These are phyloP conservation scores for Choloepus hoffmanni DNA, from an alignment of 2,113 vertebrate species.

Conservation along the genomic window DNA sequence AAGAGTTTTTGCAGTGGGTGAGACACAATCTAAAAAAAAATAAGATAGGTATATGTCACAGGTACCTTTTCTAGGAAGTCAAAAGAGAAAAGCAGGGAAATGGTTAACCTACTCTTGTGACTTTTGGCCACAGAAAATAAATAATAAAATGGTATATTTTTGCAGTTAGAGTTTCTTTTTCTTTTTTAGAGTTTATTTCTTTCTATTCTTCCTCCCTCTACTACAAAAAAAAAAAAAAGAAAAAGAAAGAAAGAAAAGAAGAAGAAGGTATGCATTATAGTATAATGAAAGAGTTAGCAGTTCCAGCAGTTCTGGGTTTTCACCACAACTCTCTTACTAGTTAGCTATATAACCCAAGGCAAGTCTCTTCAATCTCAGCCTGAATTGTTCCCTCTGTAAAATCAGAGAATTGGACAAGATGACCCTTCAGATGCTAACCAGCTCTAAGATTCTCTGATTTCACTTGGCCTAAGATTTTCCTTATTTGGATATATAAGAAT, in stretches of 20 bases:
- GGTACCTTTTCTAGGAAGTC: background rate
- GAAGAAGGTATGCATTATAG: background rate
- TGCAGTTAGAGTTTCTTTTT: background rate
- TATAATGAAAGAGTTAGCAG: background rate
- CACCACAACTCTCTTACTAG: conserved; percentile 18
- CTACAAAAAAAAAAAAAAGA: background rate
- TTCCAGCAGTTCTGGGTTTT: background rate
- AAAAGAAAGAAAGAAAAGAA: background rate
- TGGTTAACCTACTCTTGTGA: background rate
- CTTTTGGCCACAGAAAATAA: conserved; percentile 7
- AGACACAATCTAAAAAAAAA: background rate
- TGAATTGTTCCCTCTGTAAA: background rate
- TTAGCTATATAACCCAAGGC: background rate
- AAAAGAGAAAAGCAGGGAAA: background rate
- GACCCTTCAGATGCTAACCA: background rate
- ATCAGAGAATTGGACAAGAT: background rate
- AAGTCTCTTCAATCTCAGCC: background rate
- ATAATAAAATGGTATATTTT: conserved; percentile 35
- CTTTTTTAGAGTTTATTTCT: background rate
- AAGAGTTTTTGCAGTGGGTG: background rate
- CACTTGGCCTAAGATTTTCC: background rate
- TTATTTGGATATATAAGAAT: conserved; percentile 14
- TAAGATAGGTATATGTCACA: background rate
- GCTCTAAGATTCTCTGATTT: conserved; percentile 15
- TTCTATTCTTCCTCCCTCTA: too few relatives aligned